These are phyloP conservation scores for Microtus pennsylvanicus DNA, from an alignment of 2,113 vertebrate species.

Conservation along the genomic window DNA sequence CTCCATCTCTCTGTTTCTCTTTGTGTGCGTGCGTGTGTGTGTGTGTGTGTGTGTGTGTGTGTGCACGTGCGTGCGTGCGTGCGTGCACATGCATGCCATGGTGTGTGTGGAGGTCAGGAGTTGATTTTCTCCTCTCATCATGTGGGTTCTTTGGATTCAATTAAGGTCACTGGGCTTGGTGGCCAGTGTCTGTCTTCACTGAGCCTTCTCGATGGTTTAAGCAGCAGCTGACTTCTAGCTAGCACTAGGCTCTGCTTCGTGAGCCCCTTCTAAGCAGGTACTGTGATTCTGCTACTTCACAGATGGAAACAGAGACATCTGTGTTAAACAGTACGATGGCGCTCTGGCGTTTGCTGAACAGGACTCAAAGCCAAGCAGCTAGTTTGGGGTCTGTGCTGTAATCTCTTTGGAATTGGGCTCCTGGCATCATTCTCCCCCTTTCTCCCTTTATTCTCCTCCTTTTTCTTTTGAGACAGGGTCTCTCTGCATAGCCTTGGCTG, in stretches of 20 bases:
- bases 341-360: background rate
- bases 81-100: background rate
- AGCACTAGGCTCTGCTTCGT: background rate
- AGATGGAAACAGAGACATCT: background rate
- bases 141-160: background rate
- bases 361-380: background rate
- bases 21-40: background rate
- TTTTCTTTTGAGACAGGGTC: background rate
- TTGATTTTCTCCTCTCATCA: background rate
- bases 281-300: background rate
- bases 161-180: background rate
- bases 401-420: background rate
- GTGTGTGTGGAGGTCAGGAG: background rate
- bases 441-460: background rate
- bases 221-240: background rate
- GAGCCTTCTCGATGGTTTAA: background rate
- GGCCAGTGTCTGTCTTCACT: too few species aligned
- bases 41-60: too few species aligned
- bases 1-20: background rate
- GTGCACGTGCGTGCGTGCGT: fast-evolving
- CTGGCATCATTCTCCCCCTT: background rate
- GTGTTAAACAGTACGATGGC: background rate
- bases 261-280: background rate
- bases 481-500: background rate
- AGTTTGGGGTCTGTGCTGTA: background rate